Evolutionary conservation across 2,113 vertebrate species (phyloP).

Genomic region (Gallinago jamesoni): DNA sequence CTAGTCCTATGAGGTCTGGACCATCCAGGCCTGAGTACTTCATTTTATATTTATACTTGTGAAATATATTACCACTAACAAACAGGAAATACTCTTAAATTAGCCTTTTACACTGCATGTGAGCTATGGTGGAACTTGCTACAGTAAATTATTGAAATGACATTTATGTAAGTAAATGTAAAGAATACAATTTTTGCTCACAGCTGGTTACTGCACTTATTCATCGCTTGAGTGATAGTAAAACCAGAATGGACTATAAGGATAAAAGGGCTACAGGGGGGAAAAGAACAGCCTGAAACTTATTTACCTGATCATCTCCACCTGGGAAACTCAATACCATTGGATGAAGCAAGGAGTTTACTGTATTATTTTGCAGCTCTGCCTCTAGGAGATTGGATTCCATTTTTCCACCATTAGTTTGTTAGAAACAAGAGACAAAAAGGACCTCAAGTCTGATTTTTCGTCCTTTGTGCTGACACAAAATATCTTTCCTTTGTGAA

Average conservation of each 20-base stretch:
- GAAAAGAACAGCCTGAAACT: neutral
- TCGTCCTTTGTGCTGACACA: neutral
- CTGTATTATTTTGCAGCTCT: neutral
- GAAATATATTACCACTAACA: neutral
- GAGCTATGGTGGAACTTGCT: neutral
- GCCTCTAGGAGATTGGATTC: neutral
- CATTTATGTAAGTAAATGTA: neutral
- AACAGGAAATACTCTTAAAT: neutral
- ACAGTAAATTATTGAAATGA: neutral
- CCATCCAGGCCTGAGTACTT: neutral
- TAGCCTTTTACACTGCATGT: neutral
- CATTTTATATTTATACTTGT: neutral
- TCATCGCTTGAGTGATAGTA: neutral
- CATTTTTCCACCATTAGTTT: neutral
- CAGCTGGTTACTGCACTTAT: neutral
- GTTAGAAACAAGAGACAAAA: neutral
- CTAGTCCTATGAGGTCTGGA: neutral
- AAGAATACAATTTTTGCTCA: neutral
- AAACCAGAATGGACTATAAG: neutral
- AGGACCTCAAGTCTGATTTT: neutral
- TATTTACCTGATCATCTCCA: neutral
- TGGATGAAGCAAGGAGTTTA: neutral
- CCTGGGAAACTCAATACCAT: neutral
- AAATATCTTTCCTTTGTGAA: neutral
- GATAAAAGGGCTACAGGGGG: neutral